Evolutionary conservation across 2,888 invertebrate genomes (phyloP).

Genomic region (Syrista parreyssii): DNA sequence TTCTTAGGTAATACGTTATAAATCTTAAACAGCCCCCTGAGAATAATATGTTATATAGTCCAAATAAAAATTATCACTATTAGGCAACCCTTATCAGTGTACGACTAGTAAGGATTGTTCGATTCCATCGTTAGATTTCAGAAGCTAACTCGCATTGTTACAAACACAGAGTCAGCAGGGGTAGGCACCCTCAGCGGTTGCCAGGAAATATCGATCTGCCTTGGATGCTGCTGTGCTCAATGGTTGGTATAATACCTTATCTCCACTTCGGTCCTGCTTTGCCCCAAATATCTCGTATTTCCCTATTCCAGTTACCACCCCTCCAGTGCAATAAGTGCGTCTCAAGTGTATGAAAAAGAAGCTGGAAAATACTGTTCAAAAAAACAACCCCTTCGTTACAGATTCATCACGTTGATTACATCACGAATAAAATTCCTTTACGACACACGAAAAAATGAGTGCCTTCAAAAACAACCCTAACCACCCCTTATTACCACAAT

Average conservation of each 20-base stretch:
- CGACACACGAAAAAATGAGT: background rate
- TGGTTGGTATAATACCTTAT: slow-evolving; percentile 50
- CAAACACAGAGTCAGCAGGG: slow-evolving; percentile 56
- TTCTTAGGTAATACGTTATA: background rate
- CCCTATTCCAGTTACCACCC: slow-evolving; percentile 18
- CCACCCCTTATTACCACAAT: too few species aligned
- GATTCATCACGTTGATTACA: background rate
- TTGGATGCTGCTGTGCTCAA: slow-evolving; percentile 55
- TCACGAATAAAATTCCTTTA: background rate
- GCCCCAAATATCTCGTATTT: slow-evolving; percentile 47
- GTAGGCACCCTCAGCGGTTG: slow-evolving; percentile 60
- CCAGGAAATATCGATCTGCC: slow-evolving; percentile 64
- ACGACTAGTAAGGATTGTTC: slow-evolving; percentile 24
- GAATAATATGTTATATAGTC: background rate
- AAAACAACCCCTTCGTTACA: background rate
- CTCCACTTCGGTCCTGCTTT: slow-evolving; percentile 38
- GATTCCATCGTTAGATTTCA: slow-evolving; percentile 47
- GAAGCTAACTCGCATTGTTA: slow-evolving; percentile 58
- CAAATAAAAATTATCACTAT: background rate
- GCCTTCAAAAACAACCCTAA: background rate
- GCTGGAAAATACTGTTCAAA: background rate
- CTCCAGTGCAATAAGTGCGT: background rate
- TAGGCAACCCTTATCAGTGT: background rate
- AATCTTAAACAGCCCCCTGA: background rate
- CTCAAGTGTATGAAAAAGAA: background rate